Evolutionary conservation across 2,888 invertebrate genomes (phyloP), one percentile per base, ranked within the genome.

Genomic region (Ophioninae sp.): DNA sequence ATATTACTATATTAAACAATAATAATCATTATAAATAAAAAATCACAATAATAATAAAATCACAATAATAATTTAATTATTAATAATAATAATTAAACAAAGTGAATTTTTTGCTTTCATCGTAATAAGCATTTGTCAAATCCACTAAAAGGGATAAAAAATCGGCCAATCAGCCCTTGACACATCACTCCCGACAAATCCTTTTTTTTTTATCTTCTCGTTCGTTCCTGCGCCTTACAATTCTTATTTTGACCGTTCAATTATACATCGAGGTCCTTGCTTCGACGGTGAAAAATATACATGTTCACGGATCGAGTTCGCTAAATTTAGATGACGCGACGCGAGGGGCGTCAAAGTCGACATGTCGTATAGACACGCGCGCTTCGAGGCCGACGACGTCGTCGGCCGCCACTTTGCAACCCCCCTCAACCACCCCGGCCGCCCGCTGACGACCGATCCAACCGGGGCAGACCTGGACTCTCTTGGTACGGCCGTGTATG

Each of bases 281-380:
- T 72, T 68, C 37, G 61, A 71, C 72, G 64, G 71, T 7, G 44
- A 44, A 63, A 67, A 74, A 63, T 63, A 64, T 56, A 75, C 71
- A 37, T 64, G 58, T 72, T 75, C 72, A 75, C 44, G 56, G n/a
- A 44, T 71, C 67, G 76, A 58, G 83, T 72, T 72, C 79, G 76
- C 80, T 82, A 78, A 83, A 85, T 86, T 85, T 82, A 73, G 80
- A 85, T 85, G 81, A 86, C 81, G 80, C 76, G 81, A 82, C 83
- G 51, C 51, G 77, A 78, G 56, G 71, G 74, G 51, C 81, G 80
- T 74, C 81, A 83, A 72, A 77, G 77, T 59, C 72, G 58, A 65
- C 71, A 72, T n/a, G n/a, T 10, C n/a, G 58, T 78, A 78, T 71
- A 72, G 37, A 79, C 39, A 71, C n/a, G 59, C 39, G 51, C n/a